A percentile compares a stretch with the other conserved stretches of the same genome.
phyloP scores from a whole-genome alignment of 92 coral and sea anemone genomes.

The Bergia puertoricense region DNA sequence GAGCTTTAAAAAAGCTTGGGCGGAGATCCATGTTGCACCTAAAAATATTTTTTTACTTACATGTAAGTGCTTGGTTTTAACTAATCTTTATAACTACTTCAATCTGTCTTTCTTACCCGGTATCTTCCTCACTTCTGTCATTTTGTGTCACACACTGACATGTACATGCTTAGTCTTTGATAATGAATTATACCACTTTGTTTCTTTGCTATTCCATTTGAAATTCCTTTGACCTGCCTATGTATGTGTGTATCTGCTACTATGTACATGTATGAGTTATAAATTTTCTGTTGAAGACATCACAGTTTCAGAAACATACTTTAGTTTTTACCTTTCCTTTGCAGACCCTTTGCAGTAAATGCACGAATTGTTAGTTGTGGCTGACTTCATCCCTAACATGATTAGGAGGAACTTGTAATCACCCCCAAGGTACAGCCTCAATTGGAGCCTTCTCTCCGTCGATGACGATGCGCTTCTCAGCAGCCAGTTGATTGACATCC shows the following conservation, averaged over 20 bases:
- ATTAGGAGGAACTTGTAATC: constrained; percentile 40
- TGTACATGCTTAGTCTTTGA: too few species aligned
- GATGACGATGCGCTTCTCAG: constrained; percentile 14
- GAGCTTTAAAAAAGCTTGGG: background rate
- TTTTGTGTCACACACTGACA: too few species aligned
- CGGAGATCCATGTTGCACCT: constrained; percentile 16
- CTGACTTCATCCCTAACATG: constrained; percentile 24
- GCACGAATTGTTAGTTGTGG: background rate
- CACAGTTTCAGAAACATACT: background rate
- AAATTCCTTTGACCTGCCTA: too few species aligned
- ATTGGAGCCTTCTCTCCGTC: constrained; percentile 27
- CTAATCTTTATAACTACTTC: too few species aligned
- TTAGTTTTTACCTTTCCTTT: constrained; percentile 22
- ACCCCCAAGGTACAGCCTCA: constrained; percentile 45
- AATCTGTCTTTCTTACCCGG: too few species aligned
- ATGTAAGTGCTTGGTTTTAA: background rate
- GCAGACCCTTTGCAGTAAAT: constrained; percentile 27
- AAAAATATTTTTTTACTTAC: background rate
- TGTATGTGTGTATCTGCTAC: too few species aligned
- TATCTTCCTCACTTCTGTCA: background rate
- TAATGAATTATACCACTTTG: too few species aligned
- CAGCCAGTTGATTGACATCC: constrained; percentile 35
- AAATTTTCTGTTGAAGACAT: too few species aligned
- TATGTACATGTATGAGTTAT: too few species aligned
- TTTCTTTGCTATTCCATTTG: too few species aligned